Evolutionary conservation across 2,113 vertebrate genomes (phyloP).

Genomic region (Hystrix brachyura): DNA sequence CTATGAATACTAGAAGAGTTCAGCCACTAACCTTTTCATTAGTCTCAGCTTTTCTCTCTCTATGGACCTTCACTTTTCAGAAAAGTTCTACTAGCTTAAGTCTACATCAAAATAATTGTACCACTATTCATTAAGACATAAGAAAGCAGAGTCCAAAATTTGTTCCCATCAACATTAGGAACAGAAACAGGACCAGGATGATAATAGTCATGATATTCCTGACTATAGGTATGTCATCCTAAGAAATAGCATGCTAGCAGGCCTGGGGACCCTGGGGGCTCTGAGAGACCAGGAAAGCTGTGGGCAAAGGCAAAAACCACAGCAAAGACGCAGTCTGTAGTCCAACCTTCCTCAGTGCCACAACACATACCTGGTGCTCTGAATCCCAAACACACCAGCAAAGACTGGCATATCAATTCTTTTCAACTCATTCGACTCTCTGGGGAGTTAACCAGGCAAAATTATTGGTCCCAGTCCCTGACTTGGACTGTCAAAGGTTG

Average conservation of each 20-base stretch:
- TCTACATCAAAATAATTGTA: not conserved
- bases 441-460: not conserved
- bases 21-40: not conserved
- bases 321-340: not conserved
- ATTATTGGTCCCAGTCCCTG: not conserved
- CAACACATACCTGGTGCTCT: not conserved
- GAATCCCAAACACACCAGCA: not conserved
- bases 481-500: not conserved
- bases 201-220: not conserved
- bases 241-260: not conserved
- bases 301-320: not conserved
- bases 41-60: not conserved
- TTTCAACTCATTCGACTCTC: not conserved
- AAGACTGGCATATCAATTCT: not conserved
- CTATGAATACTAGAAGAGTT: not conserved
- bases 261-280: not conserved
- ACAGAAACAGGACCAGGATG: not conserved
- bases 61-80: not conserved
- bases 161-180: not conserved
- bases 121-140: not conserved
- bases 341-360: not conserved
- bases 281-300: not conserved
- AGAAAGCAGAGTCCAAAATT: not conserved
- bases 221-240: not conserved
- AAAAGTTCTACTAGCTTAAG: conserved; percentile 8